Percentiles rank a stretch among this genome's conserved stretches.
These are phyloP conservation scores for Manis javanica DNA, from an alignment of 2,797 vertebrate genomes.

Conservation along the genomic window DNA sequence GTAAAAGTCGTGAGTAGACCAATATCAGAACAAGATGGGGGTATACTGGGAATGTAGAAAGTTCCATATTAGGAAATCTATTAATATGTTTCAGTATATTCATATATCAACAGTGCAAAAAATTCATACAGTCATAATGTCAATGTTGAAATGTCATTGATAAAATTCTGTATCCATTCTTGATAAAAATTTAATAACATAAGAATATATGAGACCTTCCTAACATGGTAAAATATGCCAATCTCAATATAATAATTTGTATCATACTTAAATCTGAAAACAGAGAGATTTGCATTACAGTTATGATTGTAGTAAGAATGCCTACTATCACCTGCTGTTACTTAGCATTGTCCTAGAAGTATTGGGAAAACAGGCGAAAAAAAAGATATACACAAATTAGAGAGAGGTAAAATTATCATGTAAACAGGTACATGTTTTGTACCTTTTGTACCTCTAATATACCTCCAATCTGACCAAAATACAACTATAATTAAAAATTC, in stretches of 20 bases:
- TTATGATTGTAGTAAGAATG: not conserved
- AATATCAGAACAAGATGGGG: not conserved
- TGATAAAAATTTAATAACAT: not conserved
- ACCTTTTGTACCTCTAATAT: not conserved
- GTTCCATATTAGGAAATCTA: not conserved
- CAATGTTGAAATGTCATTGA: not conserved
- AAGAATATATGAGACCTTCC: not conserved
- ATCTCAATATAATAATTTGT: not conserved
- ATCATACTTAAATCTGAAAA: not conserved
- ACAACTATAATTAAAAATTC: not conserved
- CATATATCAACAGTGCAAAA: not conserved
- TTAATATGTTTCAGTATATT: not conserved
- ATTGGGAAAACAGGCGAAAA: not conserved
- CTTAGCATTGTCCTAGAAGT: not conserved
- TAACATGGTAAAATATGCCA: not conserved
- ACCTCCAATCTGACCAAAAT: not conserved
- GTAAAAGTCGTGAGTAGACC: not conserved
- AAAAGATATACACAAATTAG: not conserved
- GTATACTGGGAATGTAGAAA: not conserved
- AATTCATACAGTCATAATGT: not conserved
- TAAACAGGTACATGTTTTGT: not conserved
- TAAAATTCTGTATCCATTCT: not conserved
- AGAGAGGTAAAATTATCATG: not conserved
- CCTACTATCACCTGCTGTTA: not conserved
- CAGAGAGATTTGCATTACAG: not conserved